phyloP scores from a whole-genome alignment of 2,888 invertebrate species.

The Agonum fuliginosum region DNA sequence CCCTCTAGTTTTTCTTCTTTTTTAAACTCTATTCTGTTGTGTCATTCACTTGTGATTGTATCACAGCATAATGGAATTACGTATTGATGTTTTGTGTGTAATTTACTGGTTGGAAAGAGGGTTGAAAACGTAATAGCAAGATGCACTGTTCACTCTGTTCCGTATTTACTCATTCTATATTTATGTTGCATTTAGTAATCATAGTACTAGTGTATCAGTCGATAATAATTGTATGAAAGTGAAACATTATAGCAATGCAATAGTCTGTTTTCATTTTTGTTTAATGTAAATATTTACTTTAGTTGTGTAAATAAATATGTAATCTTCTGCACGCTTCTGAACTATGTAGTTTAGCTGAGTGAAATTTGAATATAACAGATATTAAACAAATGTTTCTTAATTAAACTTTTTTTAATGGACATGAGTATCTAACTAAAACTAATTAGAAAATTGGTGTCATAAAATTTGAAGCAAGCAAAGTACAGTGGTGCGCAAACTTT shows the following conservation, averaged over 20 bases:
- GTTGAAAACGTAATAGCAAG: not conserved
- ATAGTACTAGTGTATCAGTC: not conserved
- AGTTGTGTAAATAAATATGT: not conserved
- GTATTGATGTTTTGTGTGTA: constrained; percentile 4
- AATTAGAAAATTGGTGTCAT: too few species aligned
- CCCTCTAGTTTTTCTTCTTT: too few species aligned
- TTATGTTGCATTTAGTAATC: not conserved
- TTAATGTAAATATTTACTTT: not conserved
- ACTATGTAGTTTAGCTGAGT: too few species aligned
- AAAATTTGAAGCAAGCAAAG: too few species aligned
- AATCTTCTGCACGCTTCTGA: too few species aligned
- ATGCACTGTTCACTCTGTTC: not conserved
- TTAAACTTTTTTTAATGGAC: too few species aligned
- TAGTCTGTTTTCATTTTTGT: not conserved
- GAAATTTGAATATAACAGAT: too few species aligned
- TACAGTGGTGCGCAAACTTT: too few species aligned
- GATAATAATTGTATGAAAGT: not conserved
- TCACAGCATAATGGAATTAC: not conserved
- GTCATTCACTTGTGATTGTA: constrained; percentile 12
- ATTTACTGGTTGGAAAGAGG: not conserved
- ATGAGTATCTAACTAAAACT: too few species aligned
- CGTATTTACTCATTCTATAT: not conserved
- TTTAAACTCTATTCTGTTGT: constrained; percentile 15
- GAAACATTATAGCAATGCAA: not conserved
- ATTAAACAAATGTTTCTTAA: too few species aligned